Conservation (phyloP, 2,797 vertebrate genomes). For the Euthynnus affinis region DNA sequence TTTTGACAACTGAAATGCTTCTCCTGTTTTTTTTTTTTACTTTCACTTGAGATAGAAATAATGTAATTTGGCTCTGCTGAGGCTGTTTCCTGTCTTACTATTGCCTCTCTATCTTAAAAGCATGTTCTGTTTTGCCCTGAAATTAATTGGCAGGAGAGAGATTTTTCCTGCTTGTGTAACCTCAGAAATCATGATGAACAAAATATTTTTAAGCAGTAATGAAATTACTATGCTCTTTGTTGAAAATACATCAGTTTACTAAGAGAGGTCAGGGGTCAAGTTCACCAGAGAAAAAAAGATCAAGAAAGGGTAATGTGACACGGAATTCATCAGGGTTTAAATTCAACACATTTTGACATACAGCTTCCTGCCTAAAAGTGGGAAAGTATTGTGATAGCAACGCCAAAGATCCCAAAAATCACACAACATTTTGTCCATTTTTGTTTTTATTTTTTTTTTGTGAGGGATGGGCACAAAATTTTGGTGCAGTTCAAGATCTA, state of each 20-base stretch:
- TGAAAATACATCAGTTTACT: not conserved
- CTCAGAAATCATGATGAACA: not conserved
- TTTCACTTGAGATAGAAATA: constrained; percentile 34
- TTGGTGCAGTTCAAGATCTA: not conserved
- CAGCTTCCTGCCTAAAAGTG: not conserved
- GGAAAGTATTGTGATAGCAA: not conserved
- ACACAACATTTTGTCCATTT: not conserved
- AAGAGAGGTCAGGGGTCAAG: not conserved
- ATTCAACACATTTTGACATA: not conserved
- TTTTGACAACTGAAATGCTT: constrained; percentile 23
- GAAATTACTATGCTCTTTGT: not conserved
- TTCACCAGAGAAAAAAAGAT: not conserved
- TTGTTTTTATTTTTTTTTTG: too few relatives aligned
- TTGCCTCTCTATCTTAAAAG: not conserved
- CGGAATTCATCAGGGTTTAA: not conserved
- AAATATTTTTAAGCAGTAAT: not conserved
- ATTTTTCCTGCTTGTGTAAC: not conserved
- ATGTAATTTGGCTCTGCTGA: constrained; percentile 10
- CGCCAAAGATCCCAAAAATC: not conserved
- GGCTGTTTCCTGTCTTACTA: not conserved
- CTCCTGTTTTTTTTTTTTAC: not conserved
- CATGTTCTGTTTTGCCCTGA: not conserved
- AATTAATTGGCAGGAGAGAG: not conserved
- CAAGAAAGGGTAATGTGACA: not conserved
- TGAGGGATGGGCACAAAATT: not conserved